phyloP scores from a whole-genome alignment of 2,797 vertebrate species.

The Rhinatrema bivittatum region DNA sequence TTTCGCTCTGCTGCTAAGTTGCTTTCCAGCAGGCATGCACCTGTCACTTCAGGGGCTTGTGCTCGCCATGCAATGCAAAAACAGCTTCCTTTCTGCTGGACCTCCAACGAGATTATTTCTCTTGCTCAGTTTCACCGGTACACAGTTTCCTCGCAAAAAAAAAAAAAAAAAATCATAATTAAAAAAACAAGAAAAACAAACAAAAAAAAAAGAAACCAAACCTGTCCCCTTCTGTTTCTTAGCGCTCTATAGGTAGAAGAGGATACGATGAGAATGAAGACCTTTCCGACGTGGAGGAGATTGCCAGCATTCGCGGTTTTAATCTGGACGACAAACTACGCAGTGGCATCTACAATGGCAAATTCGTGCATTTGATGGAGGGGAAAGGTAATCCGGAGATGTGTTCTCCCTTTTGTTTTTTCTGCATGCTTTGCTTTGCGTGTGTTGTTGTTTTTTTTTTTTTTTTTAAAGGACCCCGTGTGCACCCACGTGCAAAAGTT shows the following conservation, averaged over 20 bases:
- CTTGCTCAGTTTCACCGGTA: no score
- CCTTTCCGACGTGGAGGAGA: conserved; percentile 89
- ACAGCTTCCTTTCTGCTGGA: no score
- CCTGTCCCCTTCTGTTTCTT: no score
- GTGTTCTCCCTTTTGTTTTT: neutral
- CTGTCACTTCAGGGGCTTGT: no score
- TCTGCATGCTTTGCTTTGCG: neutral
- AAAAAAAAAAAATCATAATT: no score
- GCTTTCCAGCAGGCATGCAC: no score
- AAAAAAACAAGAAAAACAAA: no score
- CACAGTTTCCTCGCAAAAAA: no score
- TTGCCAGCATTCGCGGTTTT: conserved; percentile 84
- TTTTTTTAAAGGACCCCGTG: neutral
- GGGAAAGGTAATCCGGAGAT: conserved; percentile 74
- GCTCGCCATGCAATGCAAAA: no score
- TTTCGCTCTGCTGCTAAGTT: no score
- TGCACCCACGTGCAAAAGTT: conserved; percentile 42
- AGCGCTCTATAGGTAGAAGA: conserved; percentile 85
- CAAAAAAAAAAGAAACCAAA: no score
- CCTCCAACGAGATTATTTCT: no score
- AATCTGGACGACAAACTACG: conserved; percentile 86
- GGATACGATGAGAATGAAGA: conserved; percentile 93
- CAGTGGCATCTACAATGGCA: conserved; percentile 68
- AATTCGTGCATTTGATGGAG: conserved; percentile 81
- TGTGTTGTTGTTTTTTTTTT: neutral